Conservation (phyloP, 2,113 vertebrate genomes). For the Falcunculus frontatus region DNA sequence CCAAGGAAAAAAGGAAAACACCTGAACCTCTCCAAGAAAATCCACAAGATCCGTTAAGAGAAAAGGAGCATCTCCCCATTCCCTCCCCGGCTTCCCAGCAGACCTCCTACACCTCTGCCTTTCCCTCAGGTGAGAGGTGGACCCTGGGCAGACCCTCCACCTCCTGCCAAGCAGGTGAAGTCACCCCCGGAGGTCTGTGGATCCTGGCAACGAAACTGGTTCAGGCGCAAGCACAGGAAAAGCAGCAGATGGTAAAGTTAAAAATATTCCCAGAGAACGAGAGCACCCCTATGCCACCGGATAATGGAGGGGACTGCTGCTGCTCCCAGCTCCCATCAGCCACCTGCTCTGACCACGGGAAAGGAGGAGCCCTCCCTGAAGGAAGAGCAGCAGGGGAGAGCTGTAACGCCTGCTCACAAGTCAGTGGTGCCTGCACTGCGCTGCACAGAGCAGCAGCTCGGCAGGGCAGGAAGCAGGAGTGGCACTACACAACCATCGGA, state of each 20-base stretch:
- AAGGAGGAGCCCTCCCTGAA: not conserved
- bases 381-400: not conserved
- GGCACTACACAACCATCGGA: not conserved
- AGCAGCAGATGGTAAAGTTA: conserved; percentile 58
- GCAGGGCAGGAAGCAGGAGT: not conserved
- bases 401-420: not conserved
- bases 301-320: not conserved
- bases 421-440: rapidly evolving
- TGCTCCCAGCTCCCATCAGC: not conserved
- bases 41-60: not conserved
- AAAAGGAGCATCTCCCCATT: rapidly evolving
- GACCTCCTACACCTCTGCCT: not conserved
- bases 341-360: not conserved
- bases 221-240: not conserved
- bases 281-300: not conserved
- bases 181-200: not conserved
- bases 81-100: not conserved
- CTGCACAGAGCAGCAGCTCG: not conserved
- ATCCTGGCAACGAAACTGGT: conserved; percentile 23
- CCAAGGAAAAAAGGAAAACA: not conserved
- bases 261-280: conserved; percentile 42
- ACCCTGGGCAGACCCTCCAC: not conserved
- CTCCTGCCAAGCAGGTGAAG: not conserved
- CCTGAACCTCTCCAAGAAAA: not conserved
- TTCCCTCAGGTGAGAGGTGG: not conserved